Percentiles rank a stretch among this genome's conserved stretches.
Conservation (phyloP, 2,797 vertebrate genomes). For the Sebastes umbrosus region DNA sequence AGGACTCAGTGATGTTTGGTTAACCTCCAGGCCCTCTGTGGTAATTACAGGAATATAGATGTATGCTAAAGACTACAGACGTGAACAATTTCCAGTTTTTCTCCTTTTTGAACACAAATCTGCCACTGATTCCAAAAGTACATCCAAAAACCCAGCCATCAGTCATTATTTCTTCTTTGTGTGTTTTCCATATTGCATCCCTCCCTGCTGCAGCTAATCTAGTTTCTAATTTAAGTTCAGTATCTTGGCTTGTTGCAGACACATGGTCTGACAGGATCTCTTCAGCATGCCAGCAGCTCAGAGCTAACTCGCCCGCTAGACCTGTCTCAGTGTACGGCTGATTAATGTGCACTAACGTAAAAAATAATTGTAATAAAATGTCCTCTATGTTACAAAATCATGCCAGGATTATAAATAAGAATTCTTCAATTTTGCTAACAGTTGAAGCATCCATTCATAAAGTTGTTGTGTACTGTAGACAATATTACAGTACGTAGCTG, state of each 20-base stretch:
- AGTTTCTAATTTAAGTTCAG: conserved; percentile 57
- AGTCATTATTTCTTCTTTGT: neutral
- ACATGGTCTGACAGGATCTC: conserved; percentile 19
- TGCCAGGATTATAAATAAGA: neutral
- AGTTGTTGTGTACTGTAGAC: neutral
- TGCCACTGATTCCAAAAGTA: neutral
- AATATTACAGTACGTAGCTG: too few relatives aligned
- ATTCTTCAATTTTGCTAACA: neutral
- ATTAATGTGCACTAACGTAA: neutral
- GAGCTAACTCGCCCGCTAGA: neutral
- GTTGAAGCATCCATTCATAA: neutral
- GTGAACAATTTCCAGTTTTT: neutral
- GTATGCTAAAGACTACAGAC: neutral
- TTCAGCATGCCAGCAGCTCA: conserved; percentile 16
- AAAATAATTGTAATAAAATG: neutral
- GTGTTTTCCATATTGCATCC: neutral
- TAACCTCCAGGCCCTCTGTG: conserved; percentile 16
- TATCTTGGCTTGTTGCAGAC: conserved; percentile 50
- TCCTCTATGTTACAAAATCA: neutral
- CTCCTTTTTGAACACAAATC: neutral
- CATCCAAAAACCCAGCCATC: neutral
- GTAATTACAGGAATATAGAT: conserved; percentile 9
- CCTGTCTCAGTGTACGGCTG: neutral
- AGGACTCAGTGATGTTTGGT: conserved; percentile 26
- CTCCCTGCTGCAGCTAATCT: conserved; percentile 19